Conservation (phyloP, 2,113 vertebrate species). For the Plestiodon gilberti region DNA sequence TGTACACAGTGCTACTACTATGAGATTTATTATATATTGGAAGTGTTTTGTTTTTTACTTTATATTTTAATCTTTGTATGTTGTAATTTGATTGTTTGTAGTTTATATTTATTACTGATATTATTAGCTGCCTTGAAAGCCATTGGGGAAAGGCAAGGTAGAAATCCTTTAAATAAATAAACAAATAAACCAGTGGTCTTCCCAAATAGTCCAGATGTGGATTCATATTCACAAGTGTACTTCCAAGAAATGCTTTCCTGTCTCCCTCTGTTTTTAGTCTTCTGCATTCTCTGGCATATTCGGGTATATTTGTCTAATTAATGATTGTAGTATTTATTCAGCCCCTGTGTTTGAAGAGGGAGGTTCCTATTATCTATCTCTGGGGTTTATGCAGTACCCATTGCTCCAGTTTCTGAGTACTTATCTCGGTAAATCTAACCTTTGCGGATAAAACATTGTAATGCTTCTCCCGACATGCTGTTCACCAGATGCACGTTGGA, state of each 20-base stretch:
- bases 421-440: slow-evolving; percentile 4
- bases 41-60: no score
- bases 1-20: no score
- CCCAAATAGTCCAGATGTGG: neutral
- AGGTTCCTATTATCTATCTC: neutral
- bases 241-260: neutral
- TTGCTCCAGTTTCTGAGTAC: slow-evolving; percentile 12
- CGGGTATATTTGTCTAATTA: neutral
- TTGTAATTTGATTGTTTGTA: no score
- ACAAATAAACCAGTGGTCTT: neutral
- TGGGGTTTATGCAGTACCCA: neutral
- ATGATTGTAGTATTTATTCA: neutral
- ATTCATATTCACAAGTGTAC: neutral
- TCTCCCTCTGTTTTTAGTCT: neutral
- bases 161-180: no score
- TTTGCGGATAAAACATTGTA: slow-evolving; percentile 1
- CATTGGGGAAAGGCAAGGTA: no score
- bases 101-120: no score
- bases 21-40: no score
- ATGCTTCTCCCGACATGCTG: neutral
- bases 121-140: no score
- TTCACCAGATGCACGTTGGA: slow-evolving; percentile 16
- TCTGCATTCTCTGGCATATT: neutral
- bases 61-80: no score
- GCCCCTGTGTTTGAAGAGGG: neutral